Percentiles rank a stretch among this genome's conserved stretches.
Conservation (phyloP, 2,113 vertebrate genomes). For the Dascyllus trimaculatus region DNA sequence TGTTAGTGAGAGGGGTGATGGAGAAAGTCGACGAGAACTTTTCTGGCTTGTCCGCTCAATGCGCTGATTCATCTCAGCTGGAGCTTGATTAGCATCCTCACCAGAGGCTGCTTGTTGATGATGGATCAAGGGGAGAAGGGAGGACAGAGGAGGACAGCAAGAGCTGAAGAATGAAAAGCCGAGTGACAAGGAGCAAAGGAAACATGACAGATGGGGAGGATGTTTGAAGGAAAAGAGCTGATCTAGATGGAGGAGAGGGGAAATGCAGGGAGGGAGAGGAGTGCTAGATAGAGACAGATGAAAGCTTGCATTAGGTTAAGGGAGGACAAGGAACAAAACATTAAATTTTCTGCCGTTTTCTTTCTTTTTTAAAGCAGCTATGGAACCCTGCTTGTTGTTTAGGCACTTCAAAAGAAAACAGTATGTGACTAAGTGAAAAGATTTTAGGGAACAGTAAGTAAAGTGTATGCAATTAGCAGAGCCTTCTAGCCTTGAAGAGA, state of each 20-base stretch:
- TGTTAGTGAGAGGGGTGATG: slow-evolving; percentile 19
- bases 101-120: slow-evolving; percentile 32
- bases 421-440: slow-evolving; percentile 1
- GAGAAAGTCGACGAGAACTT: slow-evolving; percentile 15
- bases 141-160: not conserved
- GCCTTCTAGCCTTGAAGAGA: not conserved
- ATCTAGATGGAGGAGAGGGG: not conserved
- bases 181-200: slow-evolving; percentile 21
- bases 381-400: not conserved
- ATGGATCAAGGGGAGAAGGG: slow-evolving; percentile 27
- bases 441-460: not conserved
- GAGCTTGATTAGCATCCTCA: slow-evolving; percentile 60
- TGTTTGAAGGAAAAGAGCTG: slow-evolving; percentile 17
- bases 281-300: not conserved
- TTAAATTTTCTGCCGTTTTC: not conserved
- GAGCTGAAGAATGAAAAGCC: slow-evolving; percentile 11
- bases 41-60: slow-evolving; percentile 4
- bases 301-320: not conserved
- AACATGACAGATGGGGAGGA: slow-evolving; percentile 38
- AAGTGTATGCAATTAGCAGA: slow-evolving; percentile 1
- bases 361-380: not conserved
- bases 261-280: not conserved
- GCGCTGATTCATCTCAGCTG: slow-evolving; percentile 60
- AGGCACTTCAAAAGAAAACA: not conserved
- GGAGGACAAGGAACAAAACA: not conserved